A percentile compares a stretch with the other conserved stretches of the same genome.
Conservation (phyloP, 2,888 invertebrate genomes). For the Andrena minutula region DNA sequence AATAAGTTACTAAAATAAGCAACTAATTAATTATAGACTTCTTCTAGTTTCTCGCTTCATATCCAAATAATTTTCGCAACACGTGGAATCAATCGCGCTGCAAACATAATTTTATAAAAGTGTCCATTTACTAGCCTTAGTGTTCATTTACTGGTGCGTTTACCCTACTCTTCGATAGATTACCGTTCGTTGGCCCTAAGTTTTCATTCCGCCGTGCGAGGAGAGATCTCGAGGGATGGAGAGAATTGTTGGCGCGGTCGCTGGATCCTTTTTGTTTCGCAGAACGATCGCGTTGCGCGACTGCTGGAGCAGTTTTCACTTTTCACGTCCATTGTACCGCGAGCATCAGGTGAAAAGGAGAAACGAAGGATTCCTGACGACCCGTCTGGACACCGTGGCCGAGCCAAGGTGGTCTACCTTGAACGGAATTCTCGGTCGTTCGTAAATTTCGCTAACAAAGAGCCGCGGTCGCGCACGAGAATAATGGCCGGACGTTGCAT, state of each 20-base stretch:
- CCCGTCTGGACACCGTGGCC: slow-evolving; percentile 47
- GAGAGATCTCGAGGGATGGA: slow-evolving; percentile 4
- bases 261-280: background rate
- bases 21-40: too few relatives aligned
- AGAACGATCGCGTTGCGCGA: slow-evolving; percentile 24
- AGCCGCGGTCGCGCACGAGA: slow-evolving; percentile 60
- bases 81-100: too few relatives aligned
- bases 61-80: too few relatives aligned
- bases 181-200: background rate
- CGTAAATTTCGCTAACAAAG: slow-evolving; percentile 73
- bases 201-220: background rate
- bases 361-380: slow-evolving; percentile 54
- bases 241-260: background rate
- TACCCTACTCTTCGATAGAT: too few relatives aligned
- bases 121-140: too few relatives aligned
- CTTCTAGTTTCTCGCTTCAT: too few relatives aligned
- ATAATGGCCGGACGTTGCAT: slow-evolving; percentile 69
- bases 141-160: too few relatives aligned
- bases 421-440: slow-evolving; percentile 71
- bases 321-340: slow-evolving; percentile 39
- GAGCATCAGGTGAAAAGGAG: slow-evolving; percentile 48
- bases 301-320: slow-evolving; percentile 33
- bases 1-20: too few relatives aligned
- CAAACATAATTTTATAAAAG: too few relatives aligned
- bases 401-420: slow-evolving; percentile 67